phyloP scores from a whole-genome alignment of 2,888 invertebrate species.

The Nemurella pictetii region DNA sequence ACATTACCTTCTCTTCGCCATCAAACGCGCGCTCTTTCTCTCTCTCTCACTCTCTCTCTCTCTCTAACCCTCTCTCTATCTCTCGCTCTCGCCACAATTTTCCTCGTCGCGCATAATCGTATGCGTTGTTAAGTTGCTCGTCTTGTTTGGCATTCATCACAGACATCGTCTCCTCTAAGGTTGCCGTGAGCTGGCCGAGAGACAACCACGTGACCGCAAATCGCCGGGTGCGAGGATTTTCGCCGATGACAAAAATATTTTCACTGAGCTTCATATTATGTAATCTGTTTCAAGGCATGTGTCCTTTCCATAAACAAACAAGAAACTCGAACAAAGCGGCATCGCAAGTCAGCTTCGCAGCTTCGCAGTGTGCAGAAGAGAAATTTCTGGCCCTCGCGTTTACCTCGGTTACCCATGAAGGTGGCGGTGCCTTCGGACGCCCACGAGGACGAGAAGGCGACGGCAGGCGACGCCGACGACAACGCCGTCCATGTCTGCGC shows the following conservation, averaged over 20 bases:
- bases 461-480: background rate
- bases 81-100: background rate
- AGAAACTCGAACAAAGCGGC: too few species aligned
- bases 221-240: background rate
- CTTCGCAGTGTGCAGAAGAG: too few species aligned
- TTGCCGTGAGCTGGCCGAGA: background rate
- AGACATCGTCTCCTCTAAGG: background rate
- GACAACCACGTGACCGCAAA: background rate
- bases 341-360: too few species aligned
- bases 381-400: too few species aligned
- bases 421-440: background rate
- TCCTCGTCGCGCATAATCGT: background rate
- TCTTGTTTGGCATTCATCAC: background rate
- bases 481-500: background rate
- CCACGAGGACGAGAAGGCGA: background rate
- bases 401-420: background rate
- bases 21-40: background rate
- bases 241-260: background rate
- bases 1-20: slow-evolving; percentile 10
- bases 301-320: too few species aligned
- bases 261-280: too few species aligned
- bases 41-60: background rate
- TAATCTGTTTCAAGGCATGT: too few species aligned
- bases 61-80: background rate
- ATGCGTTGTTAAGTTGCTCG: background rate